Percentiles rank a stretch among this genome's conserved stretches.
Conservation (phyloP, 2,888 invertebrate species). For the Ptycholaimellus sp. region DNA sequence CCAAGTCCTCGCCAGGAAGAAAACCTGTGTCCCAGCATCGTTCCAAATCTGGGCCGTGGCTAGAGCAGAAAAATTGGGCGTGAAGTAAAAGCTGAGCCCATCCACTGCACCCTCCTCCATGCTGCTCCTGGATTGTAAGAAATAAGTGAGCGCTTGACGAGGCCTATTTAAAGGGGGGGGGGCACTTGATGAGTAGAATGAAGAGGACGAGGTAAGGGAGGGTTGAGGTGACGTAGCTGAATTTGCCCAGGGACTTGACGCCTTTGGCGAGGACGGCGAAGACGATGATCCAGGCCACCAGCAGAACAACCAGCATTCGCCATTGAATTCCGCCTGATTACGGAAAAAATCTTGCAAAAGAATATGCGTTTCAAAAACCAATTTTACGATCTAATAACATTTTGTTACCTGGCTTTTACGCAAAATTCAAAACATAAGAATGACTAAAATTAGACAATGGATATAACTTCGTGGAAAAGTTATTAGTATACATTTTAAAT, state of each 20-base stretch:
- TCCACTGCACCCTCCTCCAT: constrained; percentile 14
- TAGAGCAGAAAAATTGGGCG: constrained; percentile 16
- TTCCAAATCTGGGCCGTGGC: constrained; percentile 12
- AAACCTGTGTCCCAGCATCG: constrained; percentile 17
- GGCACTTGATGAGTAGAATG: too few relatives aligned
- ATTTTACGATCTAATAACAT: too few relatives aligned
- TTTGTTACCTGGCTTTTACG: too few relatives aligned
- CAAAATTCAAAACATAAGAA: too few relatives aligned
- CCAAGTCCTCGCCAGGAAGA: not conserved
- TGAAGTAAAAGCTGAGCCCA: constrained; percentile 16
- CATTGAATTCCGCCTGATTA: not conserved
- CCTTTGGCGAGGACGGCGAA: not conserved
- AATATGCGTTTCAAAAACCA: too few relatives aligned
- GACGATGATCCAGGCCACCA: constrained; percentile 1
- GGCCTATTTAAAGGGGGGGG: too few relatives aligned
- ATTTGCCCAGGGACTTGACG: too few relatives aligned
- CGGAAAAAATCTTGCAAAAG: too few relatives aligned
- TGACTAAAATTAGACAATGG: too few relatives aligned
- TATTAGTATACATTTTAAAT: too few relatives aligned
- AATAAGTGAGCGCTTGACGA: too few relatives aligned
- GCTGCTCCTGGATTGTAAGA: constrained; percentile 12
- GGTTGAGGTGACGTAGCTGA: constrained; percentile 1
- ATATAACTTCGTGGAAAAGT: too few relatives aligned
- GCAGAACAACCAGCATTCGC: not conserved
- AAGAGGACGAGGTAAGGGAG: not conserved